Evolutionary conservation across 2,797 vertebrate genomes (phyloP).

Genomic region (Dryobates pubescens): DNA sequence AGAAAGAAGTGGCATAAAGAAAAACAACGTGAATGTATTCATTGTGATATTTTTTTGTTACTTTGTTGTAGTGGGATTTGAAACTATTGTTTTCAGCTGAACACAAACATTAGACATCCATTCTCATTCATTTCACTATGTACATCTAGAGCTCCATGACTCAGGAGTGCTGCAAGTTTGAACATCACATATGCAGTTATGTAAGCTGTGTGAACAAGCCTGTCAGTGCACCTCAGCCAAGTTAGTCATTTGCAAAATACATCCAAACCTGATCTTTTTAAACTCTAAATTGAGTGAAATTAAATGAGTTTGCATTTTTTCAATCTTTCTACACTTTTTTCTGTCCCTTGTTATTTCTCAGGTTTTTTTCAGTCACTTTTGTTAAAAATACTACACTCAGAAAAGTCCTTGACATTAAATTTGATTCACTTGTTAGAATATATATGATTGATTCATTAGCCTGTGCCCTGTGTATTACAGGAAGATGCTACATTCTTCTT

Average conservation of each 20-base stretch:
- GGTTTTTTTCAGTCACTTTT: background rate
- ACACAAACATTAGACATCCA: background rate
- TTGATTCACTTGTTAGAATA: background rate
- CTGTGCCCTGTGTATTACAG: background rate
- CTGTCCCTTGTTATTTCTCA: background rate
- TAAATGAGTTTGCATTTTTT: accelerated
- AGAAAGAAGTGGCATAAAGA: background rate
- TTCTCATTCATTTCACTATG: background rate
- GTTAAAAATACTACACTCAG: background rate
- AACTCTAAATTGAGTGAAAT: background rate
- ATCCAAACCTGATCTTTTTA: background rate
- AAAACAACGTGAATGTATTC: background rate
- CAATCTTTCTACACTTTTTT: background rate
- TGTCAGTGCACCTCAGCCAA: background rate
- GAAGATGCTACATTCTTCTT: background rate
- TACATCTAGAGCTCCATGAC: background rate
- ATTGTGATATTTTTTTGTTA: background rate
- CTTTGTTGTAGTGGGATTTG: background rate
- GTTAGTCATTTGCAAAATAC: background rate
- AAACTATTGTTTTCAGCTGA: background rate
- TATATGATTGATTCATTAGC: background rate
- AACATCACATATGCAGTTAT: background rate
- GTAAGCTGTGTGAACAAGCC: conserved; percentile 25
- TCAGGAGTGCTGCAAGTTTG: background rate
- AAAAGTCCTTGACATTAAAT: background rate